These are phyloP conservation scores for Pedionomus torquatus DNA, from an alignment of 2,113 vertebrate genomes.

Conservation along the genomic window DNA sequence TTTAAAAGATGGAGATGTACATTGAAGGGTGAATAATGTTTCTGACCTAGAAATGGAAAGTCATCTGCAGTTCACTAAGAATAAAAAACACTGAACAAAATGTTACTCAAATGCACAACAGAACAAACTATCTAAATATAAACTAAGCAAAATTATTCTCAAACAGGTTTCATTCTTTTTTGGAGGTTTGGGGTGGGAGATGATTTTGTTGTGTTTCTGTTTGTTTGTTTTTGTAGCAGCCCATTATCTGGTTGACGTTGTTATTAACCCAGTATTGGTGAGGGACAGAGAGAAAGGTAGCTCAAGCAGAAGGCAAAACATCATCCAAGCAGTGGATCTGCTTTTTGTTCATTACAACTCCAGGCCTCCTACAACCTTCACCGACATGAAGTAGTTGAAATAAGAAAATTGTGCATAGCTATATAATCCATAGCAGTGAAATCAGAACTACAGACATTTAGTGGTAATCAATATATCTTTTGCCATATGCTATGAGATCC, in stretches of 20 bases:
- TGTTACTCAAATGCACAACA: neutral
- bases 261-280: neutral
- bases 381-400: neutral
- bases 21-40: conserved; percentile 35
- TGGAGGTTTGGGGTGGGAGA: neutral
- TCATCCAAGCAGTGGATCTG: neutral
- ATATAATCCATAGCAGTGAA: neutral
- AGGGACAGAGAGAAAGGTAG: neutral
- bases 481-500: neutral
- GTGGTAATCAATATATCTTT: neutral
- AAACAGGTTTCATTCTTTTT: neutral
- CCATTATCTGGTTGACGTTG: neutral
- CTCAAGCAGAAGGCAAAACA: neutral
- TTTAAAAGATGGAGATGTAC: neutral
- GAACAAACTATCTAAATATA: neutral
- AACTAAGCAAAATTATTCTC: neutral
- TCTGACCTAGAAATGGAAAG: conserved; percentile 46
- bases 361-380: neutral
- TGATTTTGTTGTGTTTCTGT: neutral
- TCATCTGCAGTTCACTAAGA: conserved; percentile 1
- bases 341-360: neutral
- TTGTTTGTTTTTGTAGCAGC: neutral
- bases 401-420: neutral
- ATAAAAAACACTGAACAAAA: neutral
- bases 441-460: neutral